phyloP scores from a whole-genome alignment of 2,797 vertebrate genomes.

The Ctenopoma multispine region DNA sequence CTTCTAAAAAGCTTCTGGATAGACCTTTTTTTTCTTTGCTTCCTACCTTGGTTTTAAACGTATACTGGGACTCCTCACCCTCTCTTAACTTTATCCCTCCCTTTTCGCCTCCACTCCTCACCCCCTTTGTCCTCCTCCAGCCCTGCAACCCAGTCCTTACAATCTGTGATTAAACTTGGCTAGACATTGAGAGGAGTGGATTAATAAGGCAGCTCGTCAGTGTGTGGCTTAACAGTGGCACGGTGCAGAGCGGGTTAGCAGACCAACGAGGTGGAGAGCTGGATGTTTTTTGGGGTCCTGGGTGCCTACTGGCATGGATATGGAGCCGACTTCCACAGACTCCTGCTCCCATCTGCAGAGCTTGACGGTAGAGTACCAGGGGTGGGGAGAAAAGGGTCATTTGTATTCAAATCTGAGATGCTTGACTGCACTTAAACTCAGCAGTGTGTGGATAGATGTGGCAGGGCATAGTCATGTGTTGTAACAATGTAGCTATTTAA shows the following conservation, averaged over 20 bases:
- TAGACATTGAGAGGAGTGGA: conserved; percentile 75
- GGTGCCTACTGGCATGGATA: conserved; percentile 43
- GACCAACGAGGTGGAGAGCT: background rate
- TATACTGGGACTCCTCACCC: conserved; percentile 57
- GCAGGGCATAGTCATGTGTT: background rate
- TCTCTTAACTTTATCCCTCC: conserved; percentile 46
- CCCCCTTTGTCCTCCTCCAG: conserved; percentile 15
- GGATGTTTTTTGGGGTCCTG: conserved; percentile 42
- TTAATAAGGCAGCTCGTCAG: conserved; percentile 64
- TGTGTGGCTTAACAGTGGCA: conserved; percentile 16
- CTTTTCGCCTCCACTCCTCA: background rate
- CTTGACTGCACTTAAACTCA: conserved; percentile 3
- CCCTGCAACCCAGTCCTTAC: conserved; percentile 36
- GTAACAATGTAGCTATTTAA: background rate
- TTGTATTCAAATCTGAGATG: background rate
- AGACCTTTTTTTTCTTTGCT: conserved; percentile 48
- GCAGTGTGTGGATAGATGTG: background rate
- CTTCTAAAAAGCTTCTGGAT: conserved; percentile 71
- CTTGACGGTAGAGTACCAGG: conserved; percentile 55
- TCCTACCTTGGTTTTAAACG: conserved; percentile 59
- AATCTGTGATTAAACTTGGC: conserved; percentile 75
- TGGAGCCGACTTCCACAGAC: conserved; percentile 39
- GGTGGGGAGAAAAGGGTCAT: background rate
- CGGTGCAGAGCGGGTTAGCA: conserved; percentile 14
- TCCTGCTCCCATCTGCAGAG: conserved; percentile 38